phyloP scores from a whole-genome alignment of 2,113 vertebrate species.

The Brienomyrus longianalis region DNA sequence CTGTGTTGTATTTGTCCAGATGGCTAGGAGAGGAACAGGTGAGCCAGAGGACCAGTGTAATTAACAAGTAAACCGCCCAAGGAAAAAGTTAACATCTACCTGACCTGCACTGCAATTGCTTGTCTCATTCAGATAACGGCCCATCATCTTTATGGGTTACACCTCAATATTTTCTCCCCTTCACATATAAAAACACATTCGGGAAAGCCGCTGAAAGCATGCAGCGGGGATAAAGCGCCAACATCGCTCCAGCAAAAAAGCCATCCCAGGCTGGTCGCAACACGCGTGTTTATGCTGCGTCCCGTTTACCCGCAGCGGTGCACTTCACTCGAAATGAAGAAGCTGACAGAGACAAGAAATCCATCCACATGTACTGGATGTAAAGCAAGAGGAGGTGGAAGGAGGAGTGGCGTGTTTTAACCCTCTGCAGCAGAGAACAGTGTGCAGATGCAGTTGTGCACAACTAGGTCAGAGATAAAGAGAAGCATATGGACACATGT shows the following conservation, averaged over 20 bases:
- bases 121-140: background rate
- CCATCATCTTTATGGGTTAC: background rate
- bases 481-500: conserved; percentile 45
- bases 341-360: background rate
- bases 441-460: conserved; percentile 25
- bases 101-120: background rate
- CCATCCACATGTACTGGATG: background rate
- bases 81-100: background rate
- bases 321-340: background rate
- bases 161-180: background rate
- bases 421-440: background rate
- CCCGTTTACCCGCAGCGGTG: background rate
- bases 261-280: background rate
- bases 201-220: background rate
- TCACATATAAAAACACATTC: background rate
- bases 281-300: background rate
- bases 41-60: background rate
- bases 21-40: background rate
- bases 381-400: background rate
- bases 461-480: conserved; percentile 51
- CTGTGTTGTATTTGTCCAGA: conserved; percentile 21
- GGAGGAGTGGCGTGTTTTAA: background rate
- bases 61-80: conserved; percentile 1
- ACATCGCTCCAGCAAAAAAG: background rate
- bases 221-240: background rate